Conservation (phyloP, 2,797 vertebrate genomes). For the Phataginus tetradactyla region DNA sequence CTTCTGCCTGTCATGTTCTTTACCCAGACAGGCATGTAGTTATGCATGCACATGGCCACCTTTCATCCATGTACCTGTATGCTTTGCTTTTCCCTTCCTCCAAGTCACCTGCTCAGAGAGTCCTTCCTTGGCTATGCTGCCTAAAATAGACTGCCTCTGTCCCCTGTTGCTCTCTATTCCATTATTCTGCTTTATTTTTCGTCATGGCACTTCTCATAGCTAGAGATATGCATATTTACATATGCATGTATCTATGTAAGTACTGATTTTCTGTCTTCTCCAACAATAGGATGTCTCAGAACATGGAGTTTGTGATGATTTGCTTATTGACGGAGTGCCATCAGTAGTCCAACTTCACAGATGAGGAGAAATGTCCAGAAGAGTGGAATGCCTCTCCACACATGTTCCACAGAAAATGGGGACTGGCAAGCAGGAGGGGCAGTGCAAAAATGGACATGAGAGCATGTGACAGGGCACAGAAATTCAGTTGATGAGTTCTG, state of each 20-base stretch:
- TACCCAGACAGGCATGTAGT: background rate
- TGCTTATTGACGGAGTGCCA: background rate
- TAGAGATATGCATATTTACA: background rate
- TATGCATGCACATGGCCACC: fast-evolving
- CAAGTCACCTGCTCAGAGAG: background rate
- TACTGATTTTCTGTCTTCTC: background rate
- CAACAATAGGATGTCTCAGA: background rate
- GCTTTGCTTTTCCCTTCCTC: background rate
- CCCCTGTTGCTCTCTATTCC: background rate
- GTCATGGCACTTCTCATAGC: background rate
- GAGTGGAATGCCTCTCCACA: background rate
- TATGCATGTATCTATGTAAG: background rate
- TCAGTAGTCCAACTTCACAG: background rate
- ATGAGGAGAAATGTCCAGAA: background rate
- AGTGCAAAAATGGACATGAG: background rate
- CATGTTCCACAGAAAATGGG: background rate
- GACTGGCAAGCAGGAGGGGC: background rate
- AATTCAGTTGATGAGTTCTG: background rate
- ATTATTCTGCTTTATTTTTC: background rate
- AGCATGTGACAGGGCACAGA: background rate
- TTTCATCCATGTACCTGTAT: background rate
- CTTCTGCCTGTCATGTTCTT: background rate
- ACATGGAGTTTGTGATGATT: background rate
- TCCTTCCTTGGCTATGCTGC: background rate
- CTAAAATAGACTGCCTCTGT: background rate